Conservation (phyloP, 1,140 invertebrate species). For the Meloidogyne exigua region DNA sequence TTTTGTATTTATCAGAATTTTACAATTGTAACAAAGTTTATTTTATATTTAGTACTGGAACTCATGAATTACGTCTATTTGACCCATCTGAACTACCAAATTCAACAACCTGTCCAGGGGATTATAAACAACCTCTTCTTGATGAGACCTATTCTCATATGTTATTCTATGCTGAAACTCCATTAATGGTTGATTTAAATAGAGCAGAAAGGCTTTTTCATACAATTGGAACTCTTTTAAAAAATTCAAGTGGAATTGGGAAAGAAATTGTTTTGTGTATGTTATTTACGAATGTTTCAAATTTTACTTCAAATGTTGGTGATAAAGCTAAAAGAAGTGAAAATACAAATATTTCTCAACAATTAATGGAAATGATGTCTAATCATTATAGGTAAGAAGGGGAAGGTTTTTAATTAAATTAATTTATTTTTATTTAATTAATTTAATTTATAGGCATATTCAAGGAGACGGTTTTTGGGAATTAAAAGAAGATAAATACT, state of each 20-base stretch:
- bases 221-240: constrained; percentile 50
- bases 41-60: constrained; percentile 39
- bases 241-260: constrained; percentile 38
- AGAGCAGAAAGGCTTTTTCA: constrained; percentile 57
- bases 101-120: constrained; percentile 52
- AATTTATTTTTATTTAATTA: no score
- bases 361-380: constrained; percentile 50
- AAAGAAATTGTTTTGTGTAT: constrained; percentile 53
- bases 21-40: no score
- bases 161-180: constrained; percentile 59
- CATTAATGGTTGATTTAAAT: constrained; percentile 57
- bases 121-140: constrained; percentile 56
- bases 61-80: constrained; percentile 56
- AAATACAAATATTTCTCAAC: constrained; percentile 16
- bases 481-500: background rate
- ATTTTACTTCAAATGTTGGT: background rate
- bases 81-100: constrained; percentile 57
- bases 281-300: constrained; percentile 54
- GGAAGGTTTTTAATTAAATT: no score
- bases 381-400: constrained; percentile 45
- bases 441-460: constrained; percentile 40
- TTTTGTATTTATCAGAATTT: no score
- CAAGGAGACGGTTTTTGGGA: constrained; percentile 60
- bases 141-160: constrained; percentile 61
- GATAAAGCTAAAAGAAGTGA: background rate